These are phyloP conservation scores for Asbolus verrucosus DNA, from an alignment of 1,140 invertebrate genomes.

Conservation along the genomic window DNA sequence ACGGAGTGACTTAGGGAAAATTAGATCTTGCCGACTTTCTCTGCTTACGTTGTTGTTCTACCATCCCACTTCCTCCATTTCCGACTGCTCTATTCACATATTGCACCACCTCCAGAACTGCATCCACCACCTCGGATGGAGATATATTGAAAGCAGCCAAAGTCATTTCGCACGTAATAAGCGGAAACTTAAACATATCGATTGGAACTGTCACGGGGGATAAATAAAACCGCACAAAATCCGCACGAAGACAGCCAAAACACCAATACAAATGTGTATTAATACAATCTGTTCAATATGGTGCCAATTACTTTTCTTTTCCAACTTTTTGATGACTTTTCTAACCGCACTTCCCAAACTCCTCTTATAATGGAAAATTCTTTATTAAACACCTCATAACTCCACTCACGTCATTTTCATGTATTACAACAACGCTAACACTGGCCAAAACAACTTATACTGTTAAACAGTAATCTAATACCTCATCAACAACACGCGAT, in stretches of 20 bases:
- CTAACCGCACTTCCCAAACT: conserved; percentile 25
- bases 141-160: conserved; percentile 12
- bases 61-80: conserved; percentile 51
- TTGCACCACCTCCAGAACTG: conserved; percentile 14
- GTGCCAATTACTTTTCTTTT: conserved; percentile 44
- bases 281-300: conserved; percentile 44
- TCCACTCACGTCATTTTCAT: conserved; percentile 22
- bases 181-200: conserved; percentile 38
- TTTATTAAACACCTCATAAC: conserved; percentile 17
- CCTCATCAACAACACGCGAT: conserved; percentile 2
- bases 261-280: conserved; percentile 43
- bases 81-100: conserved; percentile 22
- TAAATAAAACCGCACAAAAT: conserved; percentile 37
- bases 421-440: conserved; percentile 23
- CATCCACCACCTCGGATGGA: not conserved
- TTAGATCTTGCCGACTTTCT: conserved; percentile 51
- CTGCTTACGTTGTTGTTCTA: conserved; percentile 45
- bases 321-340: conserved; percentile 42
- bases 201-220: conserved; percentile 19
- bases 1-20: conserved; percentile 55
- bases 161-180: conserved; percentile 35
- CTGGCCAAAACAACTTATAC: conserved; percentile 22
- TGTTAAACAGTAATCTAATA: conserved; percentile 6
- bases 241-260: conserved; percentile 3
- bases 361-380: not conserved